Evolutionary conservation across 2,113 vertebrate genomes (phyloP), one percentile per base, ranked within the genome.

Genomic region (Chamaea fasciata): DNA sequence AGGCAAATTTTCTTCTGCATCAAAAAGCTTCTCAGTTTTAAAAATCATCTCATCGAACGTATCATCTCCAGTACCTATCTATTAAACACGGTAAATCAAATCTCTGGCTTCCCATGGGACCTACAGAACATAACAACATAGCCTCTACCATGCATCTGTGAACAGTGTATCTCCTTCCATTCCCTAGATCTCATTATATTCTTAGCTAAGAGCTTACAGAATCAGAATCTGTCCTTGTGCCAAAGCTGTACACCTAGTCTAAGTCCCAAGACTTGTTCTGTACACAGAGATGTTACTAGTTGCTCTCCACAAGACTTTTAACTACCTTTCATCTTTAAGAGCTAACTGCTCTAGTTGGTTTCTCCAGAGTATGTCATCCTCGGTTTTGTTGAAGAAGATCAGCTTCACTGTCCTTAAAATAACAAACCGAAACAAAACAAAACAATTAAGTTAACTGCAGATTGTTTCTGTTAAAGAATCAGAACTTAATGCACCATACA

Each of bases 321-420:
- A 89, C 78, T 98, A 99, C 99, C 99, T 99, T 91, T 98, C 76
- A 69, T 99, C 98, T 93, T 94, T 83, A 88, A 97, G 95, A 83
- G 98, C 97, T 88, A 99, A 97, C 23, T 98, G 95, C 28, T 99
- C 98, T 92, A 99, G 94, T 0, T 99, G 97, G 47, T 92, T 86
- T 96, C 92, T 98, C 99, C 99, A 99, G 83, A 99, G 97, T 79
- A 99, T 99, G 96, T 99, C 99, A 73, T 98, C 97, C 90, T 99
- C 98, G 28, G 97, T 97, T 86, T 98, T 99, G 97, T 99, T 99
- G 92, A 99, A 99, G 94, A 99, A 99, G 77, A 99, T 98, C 95
- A 99, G 96, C 89, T 98, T 99, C 49, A 92, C 97, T 95, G 96
- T 97, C 94, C 99, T 99, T 96, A 85, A 97, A 96, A 28, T 28